Base-by-base conservation (phyloP, 2,888 invertebrate species). In the Noctua comes region DNA sequence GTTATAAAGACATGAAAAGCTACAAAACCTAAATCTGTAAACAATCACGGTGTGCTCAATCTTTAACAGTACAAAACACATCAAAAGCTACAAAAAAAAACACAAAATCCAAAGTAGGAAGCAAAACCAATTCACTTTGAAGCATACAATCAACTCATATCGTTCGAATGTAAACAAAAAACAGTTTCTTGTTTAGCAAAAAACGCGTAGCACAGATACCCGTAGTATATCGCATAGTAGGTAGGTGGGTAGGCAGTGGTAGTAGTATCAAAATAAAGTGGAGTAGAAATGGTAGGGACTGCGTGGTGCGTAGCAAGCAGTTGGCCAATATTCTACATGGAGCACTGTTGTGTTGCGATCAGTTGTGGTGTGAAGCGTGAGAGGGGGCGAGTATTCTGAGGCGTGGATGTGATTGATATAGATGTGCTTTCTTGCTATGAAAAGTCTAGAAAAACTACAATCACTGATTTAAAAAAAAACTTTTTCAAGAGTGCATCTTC, bases 261-360 rank as follows among this genome's bases (percentile, higher is more conserved):
- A 72, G 85, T 81, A 73, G 71, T 68, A 73, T 83, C 43, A 65
- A 81, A 85, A 82, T 82, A 80, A 64, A 69, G 69, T 59, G 62
- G 74, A 76, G 69, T 77, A 79, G 77, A 86, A 80, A 82, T 82
- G 71, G 88, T 87, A 81, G 80, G 83, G 83, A 70, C 72, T 82
- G 76, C 43, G 81, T 78, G 73, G 79, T 83, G 88, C 82, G 82
- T 75, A 77, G 80, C 83, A 75, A 86, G 75, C 79, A 82, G 86
- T 88, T 85, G 83, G 86, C 88, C 83, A 89, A 88, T 88, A 77
- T 85, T 81, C 75, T 79, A 82, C 89, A 88, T 80, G 73, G 84
- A 76, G 82, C 78, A 68, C 80, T 85, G 82, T 83, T 66, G 76
- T 78, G 78, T 54, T 71, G 82, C 73, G 76, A 80, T 43, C 66